Conservation (phyloP, 2,113 vertebrate species). For the Trogon surrucura region DNA sequence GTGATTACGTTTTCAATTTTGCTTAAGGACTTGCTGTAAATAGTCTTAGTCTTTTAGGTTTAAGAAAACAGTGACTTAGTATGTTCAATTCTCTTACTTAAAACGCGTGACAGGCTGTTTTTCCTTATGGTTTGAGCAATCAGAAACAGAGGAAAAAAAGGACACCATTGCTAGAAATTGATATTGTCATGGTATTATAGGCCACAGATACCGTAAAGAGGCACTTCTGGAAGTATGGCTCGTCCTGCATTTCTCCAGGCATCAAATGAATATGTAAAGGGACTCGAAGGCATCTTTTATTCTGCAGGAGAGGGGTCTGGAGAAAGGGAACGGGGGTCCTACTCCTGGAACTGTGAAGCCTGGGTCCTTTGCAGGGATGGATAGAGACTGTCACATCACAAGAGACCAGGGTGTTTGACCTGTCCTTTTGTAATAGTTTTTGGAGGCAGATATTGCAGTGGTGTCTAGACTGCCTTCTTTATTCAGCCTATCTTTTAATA, state of each 20-base stretch:
- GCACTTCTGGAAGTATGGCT: background rate
- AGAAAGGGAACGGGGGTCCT: background rate
- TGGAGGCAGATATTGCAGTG: background rate
- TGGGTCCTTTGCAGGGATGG: fast-evolving
- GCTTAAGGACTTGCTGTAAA: background rate
- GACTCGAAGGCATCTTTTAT: background rate
- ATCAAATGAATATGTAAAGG: background rate
- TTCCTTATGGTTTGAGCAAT: background rate
- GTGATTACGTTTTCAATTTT: background rate
- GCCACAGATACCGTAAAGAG: background rate
- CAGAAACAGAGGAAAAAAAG: background rate
- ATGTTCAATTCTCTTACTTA: background rate
- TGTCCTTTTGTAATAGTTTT: background rate
- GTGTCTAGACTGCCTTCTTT: background rate
- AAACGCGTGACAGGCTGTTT: fast-evolving
- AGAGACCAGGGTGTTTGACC: background rate
- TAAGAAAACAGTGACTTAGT: background rate
- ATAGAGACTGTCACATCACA: background rate
- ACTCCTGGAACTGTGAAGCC: background rate
- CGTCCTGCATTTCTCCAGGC: background rate
- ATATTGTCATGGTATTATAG: background rate
- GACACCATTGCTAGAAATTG: fast-evolving
- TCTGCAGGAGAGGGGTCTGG: background rate
- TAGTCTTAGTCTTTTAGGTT: background rate
- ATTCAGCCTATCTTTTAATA: background rate